Base-by-base conservation (phyloP, 2,888 invertebrate species). In the Heteromyza rotundicornis region DNA sequence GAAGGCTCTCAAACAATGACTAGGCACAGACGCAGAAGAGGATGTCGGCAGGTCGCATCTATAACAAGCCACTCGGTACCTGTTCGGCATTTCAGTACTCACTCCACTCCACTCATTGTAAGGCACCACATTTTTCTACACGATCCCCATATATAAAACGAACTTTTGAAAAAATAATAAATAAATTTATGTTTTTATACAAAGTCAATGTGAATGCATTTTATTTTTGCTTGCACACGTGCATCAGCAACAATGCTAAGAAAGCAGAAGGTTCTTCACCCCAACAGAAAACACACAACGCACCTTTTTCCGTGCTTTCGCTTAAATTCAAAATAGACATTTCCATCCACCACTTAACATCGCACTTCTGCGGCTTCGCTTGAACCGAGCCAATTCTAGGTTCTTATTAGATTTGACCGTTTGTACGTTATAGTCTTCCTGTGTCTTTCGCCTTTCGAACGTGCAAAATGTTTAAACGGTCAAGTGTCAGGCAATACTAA, bases 341-440 rank as follows among this genome's bases (percentile, higher is more conserved):
- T 27, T 27, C 27, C 5, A 27, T 5, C 47, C 14, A 19, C 17
- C 20, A 14, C 47, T 47, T 32, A 57, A 50, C 57, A 44, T 50
- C 16, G 50, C 69, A 71, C 68, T 75, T 72, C 62, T 67, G 60
- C 61, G 64, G 67, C 62, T 57, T 65, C 71, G 36, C 27, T 36
- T 58, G 51, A 36, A 44, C 27, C 23, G 17, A 35, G 23, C 40
- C 10, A 40, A 20, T 51, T 16, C 36, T 44, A n/a, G 32, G 66
- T 63, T 69, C 77, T 67, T 79, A 79, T 79, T 79, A 71, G 72
- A 79, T 79, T 78, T 75, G 67, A 49, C 63, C 47, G 40, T 19
- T 17, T 47, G 17, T 20, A 54, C 59, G 64, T 58, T 60, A 64
- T 71, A 79, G 79, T 79, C 73, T 70, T 70, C 68, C 63, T 64